A percentile compares a stretch with the other conserved stretches of the same genome.
These are phyloP conservation scores for Congeria kusceri DNA, from an alignment of 2,888 invertebrate genomes.

Conservation along the genomic window DNA sequence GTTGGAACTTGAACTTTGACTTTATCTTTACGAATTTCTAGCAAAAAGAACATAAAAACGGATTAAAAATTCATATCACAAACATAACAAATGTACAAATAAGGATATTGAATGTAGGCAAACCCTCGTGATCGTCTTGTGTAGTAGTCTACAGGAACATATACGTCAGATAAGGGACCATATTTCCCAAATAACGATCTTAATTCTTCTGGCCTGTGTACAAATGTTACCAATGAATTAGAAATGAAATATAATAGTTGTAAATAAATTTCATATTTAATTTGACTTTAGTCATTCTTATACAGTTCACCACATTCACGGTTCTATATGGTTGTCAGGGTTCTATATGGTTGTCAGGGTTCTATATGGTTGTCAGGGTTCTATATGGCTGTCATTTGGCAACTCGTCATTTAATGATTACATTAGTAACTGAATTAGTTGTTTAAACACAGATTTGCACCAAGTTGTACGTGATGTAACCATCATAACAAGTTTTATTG, in stretches of 20 bases:
- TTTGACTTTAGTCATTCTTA: not conserved
- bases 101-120: constrained; percentile 87
- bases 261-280: not conserved
- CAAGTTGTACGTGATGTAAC: too few relatives aligned
- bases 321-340: too few relatives aligned
- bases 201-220: constrained; percentile 85
- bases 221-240: too few relatives aligned
- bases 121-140: constrained; percentile 86
- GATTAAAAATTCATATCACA: constrained; percentile 1
- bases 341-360: too few relatives aligned
- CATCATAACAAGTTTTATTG: too few relatives aligned
- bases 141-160: constrained; percentile 86
- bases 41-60: constrained; percentile 1
- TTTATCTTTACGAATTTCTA: constrained; percentile 29
- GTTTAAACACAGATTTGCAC: too few relatives aligned
- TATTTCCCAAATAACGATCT: constrained; percentile 86
- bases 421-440: too few relatives aligned
- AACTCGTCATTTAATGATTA: too few relatives aligned
- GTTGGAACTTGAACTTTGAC: constrained; percentile 24
- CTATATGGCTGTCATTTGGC: too few relatives aligned
- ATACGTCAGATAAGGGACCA: constrained; percentile 86
- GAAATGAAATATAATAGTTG: too few relatives aligned
- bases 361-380: too few relatives aligned
- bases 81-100: not conserved
- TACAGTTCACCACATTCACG: too few relatives aligned